Conservation (phyloP, 1,140 invertebrate species). For the Drosophila obscura region DNA sequence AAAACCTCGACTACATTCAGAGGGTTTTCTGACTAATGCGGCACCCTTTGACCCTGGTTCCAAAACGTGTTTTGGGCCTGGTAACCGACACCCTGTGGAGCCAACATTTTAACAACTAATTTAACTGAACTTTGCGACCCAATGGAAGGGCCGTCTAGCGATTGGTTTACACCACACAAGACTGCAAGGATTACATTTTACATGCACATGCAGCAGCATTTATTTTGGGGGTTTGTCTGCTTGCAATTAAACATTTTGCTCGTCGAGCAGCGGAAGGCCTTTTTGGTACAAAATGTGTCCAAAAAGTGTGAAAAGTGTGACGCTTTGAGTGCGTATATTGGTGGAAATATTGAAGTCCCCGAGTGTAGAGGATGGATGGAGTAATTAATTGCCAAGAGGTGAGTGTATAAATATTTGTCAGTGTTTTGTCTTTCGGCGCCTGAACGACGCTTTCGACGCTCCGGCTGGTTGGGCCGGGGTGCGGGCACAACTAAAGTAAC, state of each 20-base stretch:
- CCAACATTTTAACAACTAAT: constrained; percentile 68
- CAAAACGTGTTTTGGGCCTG: constrained; percentile 24
- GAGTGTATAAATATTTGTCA: no score
- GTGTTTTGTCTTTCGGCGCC: no score
- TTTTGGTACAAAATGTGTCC: no score
- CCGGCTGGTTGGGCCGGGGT: no score
- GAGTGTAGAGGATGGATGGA: no score
- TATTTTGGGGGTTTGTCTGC: constrained; percentile 5
- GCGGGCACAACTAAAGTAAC: no score
- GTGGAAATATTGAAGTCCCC: no score
- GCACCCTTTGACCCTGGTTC: constrained; percentile 62
- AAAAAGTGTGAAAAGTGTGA: neutral
- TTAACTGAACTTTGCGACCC: constrained; percentile 73
- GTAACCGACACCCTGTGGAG: constrained; percentile 30
- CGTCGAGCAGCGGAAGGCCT: neutral
- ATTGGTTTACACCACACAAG: constrained; percentile 41
- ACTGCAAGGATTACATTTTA: constrained; percentile 1
- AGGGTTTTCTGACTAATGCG: constrained; percentile 62
- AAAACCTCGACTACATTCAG: constrained; percentile 3
- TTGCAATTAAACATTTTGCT: constrained; percentile 2
- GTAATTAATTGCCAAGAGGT: no score
- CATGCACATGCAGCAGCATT: constrained; percentile 3
- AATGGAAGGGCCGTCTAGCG: neutral
- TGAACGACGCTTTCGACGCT: no score
- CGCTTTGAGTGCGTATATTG: no score